Conservation (phyloP, 2,797 vertebrate genomes). For the Sternarchorhynchus goeldii region DNA sequence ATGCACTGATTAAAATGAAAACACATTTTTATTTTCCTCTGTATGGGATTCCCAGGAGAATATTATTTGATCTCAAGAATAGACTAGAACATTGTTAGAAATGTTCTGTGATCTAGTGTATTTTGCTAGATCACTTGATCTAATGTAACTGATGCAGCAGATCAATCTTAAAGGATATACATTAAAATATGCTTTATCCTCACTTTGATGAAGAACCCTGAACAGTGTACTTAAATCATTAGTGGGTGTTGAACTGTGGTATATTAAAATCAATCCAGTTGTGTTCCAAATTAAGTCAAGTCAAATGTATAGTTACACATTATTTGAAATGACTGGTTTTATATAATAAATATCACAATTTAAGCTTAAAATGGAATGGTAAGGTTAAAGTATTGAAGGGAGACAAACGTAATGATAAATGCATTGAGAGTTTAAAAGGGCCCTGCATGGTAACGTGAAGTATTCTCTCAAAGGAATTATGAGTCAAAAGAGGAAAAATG, state of each 20-base stretch:
- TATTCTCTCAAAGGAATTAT: too few species aligned
- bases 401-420: too few species aligned
- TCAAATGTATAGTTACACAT: neutral
- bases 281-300: neutral
- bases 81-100: neutral
- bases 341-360: too few species aligned
- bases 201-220: neutral
- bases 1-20: neutral
- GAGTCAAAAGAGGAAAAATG: too few species aligned
- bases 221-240: neutral
- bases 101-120: neutral
- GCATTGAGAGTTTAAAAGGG: too few species aligned
- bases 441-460: too few species aligned
- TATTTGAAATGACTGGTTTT: neutral
- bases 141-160: neutral
- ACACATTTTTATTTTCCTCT: neutral
- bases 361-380: too few species aligned
- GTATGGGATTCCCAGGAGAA: neutral
- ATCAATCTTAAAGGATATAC: neutral
- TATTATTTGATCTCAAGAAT: neutral
- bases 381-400: too few species aligned
- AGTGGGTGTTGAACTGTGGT: neutral
- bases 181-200: neutral
- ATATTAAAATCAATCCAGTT: neutral
- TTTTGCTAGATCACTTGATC: neutral